A percentile compares a stretch with the other conserved stretches of the same genome.
Evolutionary conservation across 2,888 invertebrate species (phyloP).

Genomic region (Mythimna albipuncta): DNA sequence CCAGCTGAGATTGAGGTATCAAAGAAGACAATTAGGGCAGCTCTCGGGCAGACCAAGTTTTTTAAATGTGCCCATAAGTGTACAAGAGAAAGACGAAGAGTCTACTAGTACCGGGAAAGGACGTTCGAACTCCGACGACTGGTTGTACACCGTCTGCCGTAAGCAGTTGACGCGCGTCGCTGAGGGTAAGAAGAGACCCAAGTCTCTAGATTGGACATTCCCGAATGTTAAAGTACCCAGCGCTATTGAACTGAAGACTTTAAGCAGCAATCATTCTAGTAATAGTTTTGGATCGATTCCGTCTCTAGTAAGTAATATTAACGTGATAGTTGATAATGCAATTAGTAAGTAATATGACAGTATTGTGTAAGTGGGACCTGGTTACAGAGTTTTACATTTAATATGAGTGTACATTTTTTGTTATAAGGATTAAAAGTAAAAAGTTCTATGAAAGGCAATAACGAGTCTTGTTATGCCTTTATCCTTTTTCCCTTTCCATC

Average conservation of each 20-base stretch:
- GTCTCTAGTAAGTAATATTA: conserved; percentile 31
- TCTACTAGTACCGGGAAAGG: conserved; percentile 63
- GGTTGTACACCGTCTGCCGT: conserved; percentile 76
- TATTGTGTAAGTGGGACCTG: not conserved
- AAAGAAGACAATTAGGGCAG: conserved; percentile 76
- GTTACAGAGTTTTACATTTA: conserved; percentile 11
- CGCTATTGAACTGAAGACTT: conserved; percentile 34
- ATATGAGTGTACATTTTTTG: conserved; percentile 3
- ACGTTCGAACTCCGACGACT: conserved; percentile 83
- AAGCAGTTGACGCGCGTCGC: conserved; percentile 66
- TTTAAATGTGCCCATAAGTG: conserved; percentile 57
- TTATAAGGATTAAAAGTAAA: not conserved
- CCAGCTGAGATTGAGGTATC: conserved; percentile 64
- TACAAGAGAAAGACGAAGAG: conserved; percentile 35
- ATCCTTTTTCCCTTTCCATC: not conserved
- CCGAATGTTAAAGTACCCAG: conserved; percentile 11
- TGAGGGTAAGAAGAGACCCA: conserved; percentile 69
- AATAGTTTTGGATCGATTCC: conserved; percentile 5
- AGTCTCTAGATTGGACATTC: conserved; percentile 76
- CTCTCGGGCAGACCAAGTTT: conserved; percentile 74
- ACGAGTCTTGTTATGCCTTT: not conserved
- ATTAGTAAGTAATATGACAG: conserved; percentile 3
- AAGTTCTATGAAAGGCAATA: conserved; percentile 1
- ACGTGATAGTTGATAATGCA: conserved; percentile 3
- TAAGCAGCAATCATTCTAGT: conserved; percentile 17